These are phyloP conservation scores for Campoplex nolae DNA, from an alignment of 2,888 invertebrate species.

Conservation along the genomic window DNA sequence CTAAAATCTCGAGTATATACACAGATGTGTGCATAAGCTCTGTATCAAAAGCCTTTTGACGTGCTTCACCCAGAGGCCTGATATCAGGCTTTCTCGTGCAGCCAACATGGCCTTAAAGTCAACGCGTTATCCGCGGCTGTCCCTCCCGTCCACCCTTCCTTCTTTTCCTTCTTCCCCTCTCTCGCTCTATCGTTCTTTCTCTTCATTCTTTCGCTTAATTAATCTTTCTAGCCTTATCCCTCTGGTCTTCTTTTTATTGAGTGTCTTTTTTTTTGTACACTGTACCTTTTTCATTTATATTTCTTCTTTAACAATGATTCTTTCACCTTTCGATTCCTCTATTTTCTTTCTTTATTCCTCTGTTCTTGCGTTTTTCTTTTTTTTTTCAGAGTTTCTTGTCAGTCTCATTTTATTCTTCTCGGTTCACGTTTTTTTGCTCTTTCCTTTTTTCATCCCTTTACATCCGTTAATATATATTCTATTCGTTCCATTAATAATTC, in stretches of 20 bases:
- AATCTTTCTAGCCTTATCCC: too few species aligned
- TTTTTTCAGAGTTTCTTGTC: too few species aligned
- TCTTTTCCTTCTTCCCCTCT: not conserved
- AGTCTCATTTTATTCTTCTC: not conserved
- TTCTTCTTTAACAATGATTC: too few species aligned
- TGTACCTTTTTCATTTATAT: too few species aligned
- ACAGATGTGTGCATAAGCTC: constrained; percentile 17
- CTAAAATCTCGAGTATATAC: constrained; percentile 34
- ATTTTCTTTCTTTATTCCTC: too few species aligned
- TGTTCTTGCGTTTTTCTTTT: too few species aligned
- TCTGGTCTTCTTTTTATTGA: too few species aligned
- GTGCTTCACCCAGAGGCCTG: constrained; percentile 34
- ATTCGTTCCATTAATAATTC: not conserved
- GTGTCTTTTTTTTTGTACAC: too few species aligned
- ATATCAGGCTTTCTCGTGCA: constrained; percentile 14
- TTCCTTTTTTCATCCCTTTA: constrained; percentile 4
- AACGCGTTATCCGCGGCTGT: not conserved
- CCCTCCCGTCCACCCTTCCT: not conserved
- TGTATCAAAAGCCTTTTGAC: constrained; percentile 49
- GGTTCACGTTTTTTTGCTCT: too few species aligned
- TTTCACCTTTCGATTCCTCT: too few species aligned
- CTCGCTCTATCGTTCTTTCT: too few species aligned
- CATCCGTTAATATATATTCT: not conserved
- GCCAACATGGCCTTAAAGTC: constrained; percentile 18
- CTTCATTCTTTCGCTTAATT: too few species aligned